Evolutionary conservation across 2,888 invertebrate genomes (phyloP).

Genomic region (Odontomyia ornata): DNA sequence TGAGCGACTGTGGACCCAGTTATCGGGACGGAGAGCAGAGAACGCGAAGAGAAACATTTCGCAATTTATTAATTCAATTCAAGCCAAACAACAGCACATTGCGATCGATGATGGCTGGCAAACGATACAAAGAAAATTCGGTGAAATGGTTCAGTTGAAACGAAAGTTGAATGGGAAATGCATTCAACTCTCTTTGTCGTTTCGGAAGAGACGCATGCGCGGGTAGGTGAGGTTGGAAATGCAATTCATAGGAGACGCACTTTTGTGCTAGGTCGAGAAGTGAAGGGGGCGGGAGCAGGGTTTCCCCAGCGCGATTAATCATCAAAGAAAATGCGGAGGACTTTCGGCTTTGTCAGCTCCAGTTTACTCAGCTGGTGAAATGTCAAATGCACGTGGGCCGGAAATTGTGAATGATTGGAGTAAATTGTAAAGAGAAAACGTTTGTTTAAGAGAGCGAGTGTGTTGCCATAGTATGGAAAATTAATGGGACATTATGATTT

Average conservation of each 20-base stretch:
- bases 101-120: background rate
- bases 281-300: background rate
- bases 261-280: background rate
- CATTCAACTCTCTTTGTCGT: background rate
- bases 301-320: background rate
- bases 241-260: background rate
- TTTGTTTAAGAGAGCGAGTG: no score
- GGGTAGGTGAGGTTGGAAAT: background rate
- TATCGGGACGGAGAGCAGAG: background rate
- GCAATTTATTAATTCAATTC: no score
- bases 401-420: background rate
- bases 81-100: no score
- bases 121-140: background rate
- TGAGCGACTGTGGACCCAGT: conserved; percentile 9
- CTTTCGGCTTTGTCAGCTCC: background rate
- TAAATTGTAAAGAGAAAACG: no score
- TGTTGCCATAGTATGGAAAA: no score
- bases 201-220: background rate
- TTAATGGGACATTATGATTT: no score
- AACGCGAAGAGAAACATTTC: no score
- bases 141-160: background rate
- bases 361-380: background rate
- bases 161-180: background rate
- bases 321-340: background rate
- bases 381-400: conserved; percentile 8